Conservation (phyloP, 53 echinoderm and acorn worm species). For the Actinopyga echinites region DNA sequence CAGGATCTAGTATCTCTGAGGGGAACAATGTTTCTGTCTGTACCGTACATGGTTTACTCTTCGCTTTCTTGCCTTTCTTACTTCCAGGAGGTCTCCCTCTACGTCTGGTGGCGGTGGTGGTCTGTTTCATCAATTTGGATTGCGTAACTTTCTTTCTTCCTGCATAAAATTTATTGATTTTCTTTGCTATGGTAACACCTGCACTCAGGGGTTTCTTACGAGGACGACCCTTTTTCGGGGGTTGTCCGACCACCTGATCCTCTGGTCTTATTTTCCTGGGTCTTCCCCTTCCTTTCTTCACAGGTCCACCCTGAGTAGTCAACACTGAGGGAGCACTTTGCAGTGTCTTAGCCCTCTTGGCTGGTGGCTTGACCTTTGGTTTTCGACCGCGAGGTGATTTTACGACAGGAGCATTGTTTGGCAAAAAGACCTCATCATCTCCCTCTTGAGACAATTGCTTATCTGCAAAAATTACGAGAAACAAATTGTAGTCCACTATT, state of each 20-base stretch:
- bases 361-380: conserved; percentile 36
- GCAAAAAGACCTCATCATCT: conserved; percentile 93
- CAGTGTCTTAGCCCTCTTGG: conserved; percentile 28
- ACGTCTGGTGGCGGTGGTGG: conserved; percentile 41
- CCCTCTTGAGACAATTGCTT: conserved; percentile 45
- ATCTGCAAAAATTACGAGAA: not conserved
- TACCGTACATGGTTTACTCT: conserved; percentile 58
- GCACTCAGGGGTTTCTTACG: conserved; percentile 27
- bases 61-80: conserved; percentile 57
- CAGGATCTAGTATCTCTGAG: conserved; percentile 46
- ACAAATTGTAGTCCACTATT: no score
- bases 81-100: conserved; percentile 60
- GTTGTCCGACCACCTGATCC: not conserved
- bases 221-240: conserved; percentile 31
- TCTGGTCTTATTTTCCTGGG: conserved; percentile 41
- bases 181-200: conserved; percentile 61
- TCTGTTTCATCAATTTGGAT: conserved; percentile 24
- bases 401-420: conserved; percentile 33
- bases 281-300: conserved; percentile 39
- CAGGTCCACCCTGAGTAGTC: conserved; percentile 2
- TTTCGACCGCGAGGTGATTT: conserved; percentile 41
- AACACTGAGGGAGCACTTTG: not conserved
- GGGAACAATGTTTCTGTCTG: conserved; percentile 72
- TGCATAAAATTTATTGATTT: conserved; percentile 62
- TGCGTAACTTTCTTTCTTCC: conserved; percentile 53